Evolutionary conservation across 2,113 vertebrate species (phyloP), one percentile per base, ranked within the genome.

Genomic region (Nibea albiflora): DNA sequence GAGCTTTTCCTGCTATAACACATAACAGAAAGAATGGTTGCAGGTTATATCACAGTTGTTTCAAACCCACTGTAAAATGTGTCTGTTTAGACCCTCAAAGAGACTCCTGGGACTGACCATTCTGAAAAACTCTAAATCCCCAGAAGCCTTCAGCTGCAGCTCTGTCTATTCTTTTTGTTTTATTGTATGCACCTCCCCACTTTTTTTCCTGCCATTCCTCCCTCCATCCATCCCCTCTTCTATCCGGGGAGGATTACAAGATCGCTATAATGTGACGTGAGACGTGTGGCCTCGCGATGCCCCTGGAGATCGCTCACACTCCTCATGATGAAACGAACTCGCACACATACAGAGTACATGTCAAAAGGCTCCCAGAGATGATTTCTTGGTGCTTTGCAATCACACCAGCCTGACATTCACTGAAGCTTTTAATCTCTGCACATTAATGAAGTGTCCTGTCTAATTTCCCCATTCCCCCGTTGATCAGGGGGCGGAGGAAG

Each of bases 401-500:
- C 90, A 83, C 83, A 88, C 62, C 24, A 17, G 60, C 46, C 70
- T 22, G 53, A 72, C 73, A 19, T 78, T 52, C 54, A 63, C 76
- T 15, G 52, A 73, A 85, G 78, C 77, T 86, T 85, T 81, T 82
- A 86, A 82, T 90, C 84, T 85, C 73, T 54, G 62, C 39, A 47
- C 87, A 84, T 88, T 84, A 88, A 90, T 88, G 83, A 88, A 78
- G 87, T 84, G 90, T 89, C 90, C 49, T 1, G 4, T 76, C 84
- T 68, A 58, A 93, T 92, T 90, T 90, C 92, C 89, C 47, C 3
- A 0, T n/a, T 26, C 9, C 20, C 20, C 14, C 69, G 68, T 49
- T 73, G 81, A 86, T 77, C 54, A 20, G 73, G 73, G 82, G 81
- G 47, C 22, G 47, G 64, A 86, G 76, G 76, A 78, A 69, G 85